Base-by-base conservation (phyloP, 2,797 vertebrate species). In the Poeciliopsis gracilis region DNA sequence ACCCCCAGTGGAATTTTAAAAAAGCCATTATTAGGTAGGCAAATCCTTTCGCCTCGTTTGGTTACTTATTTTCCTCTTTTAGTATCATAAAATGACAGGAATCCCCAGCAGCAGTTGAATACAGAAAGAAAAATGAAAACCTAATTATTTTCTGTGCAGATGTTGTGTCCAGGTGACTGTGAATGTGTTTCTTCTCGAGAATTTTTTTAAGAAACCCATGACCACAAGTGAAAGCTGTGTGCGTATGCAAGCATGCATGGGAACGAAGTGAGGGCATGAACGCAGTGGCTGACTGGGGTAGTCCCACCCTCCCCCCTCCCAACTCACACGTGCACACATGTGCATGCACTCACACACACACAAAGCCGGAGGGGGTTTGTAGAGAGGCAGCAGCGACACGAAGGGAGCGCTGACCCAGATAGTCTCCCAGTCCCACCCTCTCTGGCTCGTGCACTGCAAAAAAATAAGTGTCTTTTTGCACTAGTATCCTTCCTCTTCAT, bases 321-420 rank as follows among this genome's bases (percentile, higher is more conserved):
- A 80, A 38, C 81, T 72, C 55, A 77, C 76, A 73, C 57, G 69
- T 63, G 69, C 77, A 63, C 30, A 71, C 30, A 18, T 71, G 45
- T 76, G 76, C 79, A 72, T 78, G 61, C 67, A 53, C 69, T n/a
- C 80, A 43, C 79, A 67, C 73, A 73, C 77, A 70, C 67, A 59
- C 66, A 86, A 47, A 84, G 87, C 88, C 51, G 72, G 66, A 47
- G 84, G 82, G 86, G 79, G 75, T 83, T 84, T 87, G 84, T 45
- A 77, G 85, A 59, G 82, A 88, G 87, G 88, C 87, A 88, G 90
- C 82, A 90, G 86, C 84, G 89, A 90, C 90, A 86, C 86, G 71
- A 87, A 89, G 79, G 83, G 85, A 86, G 89, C 86, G 77, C 79
- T 92, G 91, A 93, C 93, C 90, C 92, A 93, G 91, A 90, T 92